Evolutionary conservation across 2,888 invertebrate species (phyloP).

Genomic region (Andricus quercusramuli): DNA sequence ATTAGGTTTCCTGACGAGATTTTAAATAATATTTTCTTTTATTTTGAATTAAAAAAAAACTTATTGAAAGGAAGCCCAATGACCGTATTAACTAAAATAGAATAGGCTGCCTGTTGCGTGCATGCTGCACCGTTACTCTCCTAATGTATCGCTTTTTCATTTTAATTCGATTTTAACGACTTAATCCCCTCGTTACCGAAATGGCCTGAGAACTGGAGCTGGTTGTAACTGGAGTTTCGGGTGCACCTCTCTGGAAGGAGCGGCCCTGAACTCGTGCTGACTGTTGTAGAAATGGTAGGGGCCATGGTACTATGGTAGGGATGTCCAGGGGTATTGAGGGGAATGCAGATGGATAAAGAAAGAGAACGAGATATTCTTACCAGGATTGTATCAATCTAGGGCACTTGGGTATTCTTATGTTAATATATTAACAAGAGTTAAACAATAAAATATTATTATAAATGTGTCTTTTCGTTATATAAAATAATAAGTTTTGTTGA

Average conservation of each 20-base stretch:
- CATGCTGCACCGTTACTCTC: not conserved
- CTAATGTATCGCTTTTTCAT: constrained; percentile 8
- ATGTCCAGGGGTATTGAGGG: constrained; percentile 47
- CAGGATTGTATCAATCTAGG: constrained; percentile 10
- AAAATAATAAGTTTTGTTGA: too few species aligned
- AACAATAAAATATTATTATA: too few species aligned
- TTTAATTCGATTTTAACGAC: constrained; percentile 26
- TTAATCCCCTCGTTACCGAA: constrained; percentile 37
- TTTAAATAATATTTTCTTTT: not conserved
- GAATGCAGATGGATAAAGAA: constrained; percentile 45
- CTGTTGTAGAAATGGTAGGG: constrained; percentile 64
- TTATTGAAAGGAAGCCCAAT: not conserved
- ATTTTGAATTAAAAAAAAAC: too few species aligned
- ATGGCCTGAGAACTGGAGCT: constrained; percentile 25
- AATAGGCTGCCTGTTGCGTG: not conserved
- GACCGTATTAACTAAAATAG: not conserved
- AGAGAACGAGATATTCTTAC: constrained; percentile 50
- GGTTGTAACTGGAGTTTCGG: not conserved
- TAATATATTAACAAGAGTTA: too few species aligned
- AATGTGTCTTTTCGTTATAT: too few species aligned
- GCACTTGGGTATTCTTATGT: not conserved
- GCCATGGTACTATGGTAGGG: constrained; percentile 58
- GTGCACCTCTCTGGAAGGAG: constrained; percentile 61
- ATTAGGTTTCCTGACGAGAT: not conserved
- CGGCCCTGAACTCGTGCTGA: constrained; percentile 71